Base-by-base conservation (phyloP, 2,888 invertebrate species). In the Chironomus riparius region DNA sequence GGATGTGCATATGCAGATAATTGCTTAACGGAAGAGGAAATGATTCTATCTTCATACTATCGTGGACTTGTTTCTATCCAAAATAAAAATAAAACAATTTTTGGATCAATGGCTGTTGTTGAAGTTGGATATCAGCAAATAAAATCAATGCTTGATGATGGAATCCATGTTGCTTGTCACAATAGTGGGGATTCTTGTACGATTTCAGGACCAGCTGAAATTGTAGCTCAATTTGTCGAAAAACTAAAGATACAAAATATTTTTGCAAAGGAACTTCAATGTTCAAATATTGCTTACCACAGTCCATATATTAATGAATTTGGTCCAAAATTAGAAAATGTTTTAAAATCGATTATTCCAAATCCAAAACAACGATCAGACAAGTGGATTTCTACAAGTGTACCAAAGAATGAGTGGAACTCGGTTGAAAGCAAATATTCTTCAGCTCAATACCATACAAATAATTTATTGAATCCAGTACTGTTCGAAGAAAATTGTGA, bases 361-460 rank as follows among this genome's bases (percentile, higher is more conserved):
- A 80, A 85, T 0, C 89, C 91, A 0, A 90, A 89, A 79, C 82
- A 84, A 1, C 86, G 94, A 18, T 89, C 91, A 0, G 81, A 85
- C 0, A 88, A 89, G 76, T 95, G 95, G 95, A 82, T 94, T 38
- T 92, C 92, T 76, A 90, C 92, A 0, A 94, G 94, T 0, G 86
- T 93, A 2, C 90, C 91, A 0, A 85, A 86, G 76, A 81, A 84
- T 0, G 83, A 88, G 73, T 93, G 93, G 93, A 87, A 87, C 76
- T 86, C 88, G 0, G 83, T 88, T 0, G 84, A 87, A 68, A 89
- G 91, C 0, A 85, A 87, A 78, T 82, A 87, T 2, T 83, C 71
- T 86, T 94, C 94, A 0, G 92, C 96, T 2, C 94, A 94, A 79
- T 97, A 97, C 82, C 94, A 94, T 81, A 91, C 92, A 0, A 94